Conservation (phyloP, 1,140 invertebrate species). For the Limonius californicus region DNA sequence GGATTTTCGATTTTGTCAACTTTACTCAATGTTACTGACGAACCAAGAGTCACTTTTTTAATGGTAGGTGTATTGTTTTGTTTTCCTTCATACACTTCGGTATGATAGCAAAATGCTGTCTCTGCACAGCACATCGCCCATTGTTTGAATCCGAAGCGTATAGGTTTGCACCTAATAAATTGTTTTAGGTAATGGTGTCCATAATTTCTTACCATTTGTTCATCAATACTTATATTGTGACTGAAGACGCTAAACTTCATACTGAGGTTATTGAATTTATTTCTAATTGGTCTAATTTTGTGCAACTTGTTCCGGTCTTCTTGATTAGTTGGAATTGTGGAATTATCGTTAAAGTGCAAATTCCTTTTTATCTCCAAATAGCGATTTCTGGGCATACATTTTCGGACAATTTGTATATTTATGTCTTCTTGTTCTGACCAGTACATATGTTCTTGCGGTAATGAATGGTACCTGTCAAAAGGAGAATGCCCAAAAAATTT, state of each 20-base stretch:
- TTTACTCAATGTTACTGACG: not conserved
- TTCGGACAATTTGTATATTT: not conserved
- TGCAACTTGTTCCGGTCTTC: not conserved
- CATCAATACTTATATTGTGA: constrained; percentile 44
- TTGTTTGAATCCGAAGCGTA: constrained; percentile 45
- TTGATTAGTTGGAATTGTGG: not conserved
- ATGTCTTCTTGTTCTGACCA: constrained; percentile 6
- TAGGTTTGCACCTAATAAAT: constrained; percentile 44
- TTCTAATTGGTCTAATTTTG: not conserved
- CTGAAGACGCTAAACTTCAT: constrained; percentile 27
- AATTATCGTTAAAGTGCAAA: constrained; percentile 11
- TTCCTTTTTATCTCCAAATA: constrained; percentile 13
- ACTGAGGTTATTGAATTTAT: constrained; percentile 21
- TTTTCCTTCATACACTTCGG: constrained; percentile 10
- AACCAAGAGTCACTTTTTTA: not conserved
- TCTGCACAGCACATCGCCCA: constrained; percentile 29
- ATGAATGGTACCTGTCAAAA: constrained; percentile 2
- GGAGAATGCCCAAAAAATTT: constrained; percentile 1
- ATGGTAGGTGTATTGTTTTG: no score
- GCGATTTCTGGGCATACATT: constrained; percentile 12
- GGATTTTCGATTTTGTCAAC: constrained; percentile 1
- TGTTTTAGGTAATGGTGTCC: constrained; percentile 44
- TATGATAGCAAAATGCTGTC: constrained; percentile 10
- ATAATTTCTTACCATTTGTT: constrained; percentile 44
- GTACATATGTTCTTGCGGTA: constrained; percentile 9